These are phyloP conservation scores for Opisthocomus hoazin DNA, from an alignment of 2,113 vertebrate species.

Conservation along the genomic window DNA sequence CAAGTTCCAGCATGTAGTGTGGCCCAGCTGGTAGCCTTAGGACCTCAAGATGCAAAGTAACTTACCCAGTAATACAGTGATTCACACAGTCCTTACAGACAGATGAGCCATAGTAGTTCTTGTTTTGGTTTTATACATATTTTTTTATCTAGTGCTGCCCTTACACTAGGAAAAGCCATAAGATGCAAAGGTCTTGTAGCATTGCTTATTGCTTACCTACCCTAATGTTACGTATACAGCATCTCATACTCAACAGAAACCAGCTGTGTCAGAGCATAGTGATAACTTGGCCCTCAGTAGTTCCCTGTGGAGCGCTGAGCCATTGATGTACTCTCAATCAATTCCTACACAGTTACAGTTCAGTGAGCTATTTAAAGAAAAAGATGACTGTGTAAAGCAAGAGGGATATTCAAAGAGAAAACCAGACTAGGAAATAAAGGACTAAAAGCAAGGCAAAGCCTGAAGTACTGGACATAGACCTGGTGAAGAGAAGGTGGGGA, in stretches of 20 bases:
- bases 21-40: neutral
- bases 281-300: conserved; percentile 41
- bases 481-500: neutral
- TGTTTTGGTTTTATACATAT: neutral
- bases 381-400: neutral
- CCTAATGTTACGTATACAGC: conserved; percentile 6
- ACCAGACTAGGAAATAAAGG: neutral
- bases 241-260: conserved; percentile 34
- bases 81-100: neutral
- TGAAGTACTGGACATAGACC: neutral
- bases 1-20: neutral
- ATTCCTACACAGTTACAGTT: conserved; percentile 53
- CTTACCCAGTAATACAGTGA: neutral
- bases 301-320: conserved; percentile 23
- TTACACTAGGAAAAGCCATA: neutral
- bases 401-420: neutral
- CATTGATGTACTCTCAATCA: conserved; percentile 59
- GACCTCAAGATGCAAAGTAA: neutral
- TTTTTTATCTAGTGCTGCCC: neutral
- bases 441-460: neutral
- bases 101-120: neutral
- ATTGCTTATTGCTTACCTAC: neutral
- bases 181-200: neutral
- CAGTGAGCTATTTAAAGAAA: conserved; percentile 40
- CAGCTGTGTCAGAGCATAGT: conserved; percentile 4